Percentiles rank a stretch among this genome's conserved stretches.
phyloP scores from a whole-genome alignment of 1,140 invertebrate genomes.

The Camponotus pennsylvanicus region DNA sequence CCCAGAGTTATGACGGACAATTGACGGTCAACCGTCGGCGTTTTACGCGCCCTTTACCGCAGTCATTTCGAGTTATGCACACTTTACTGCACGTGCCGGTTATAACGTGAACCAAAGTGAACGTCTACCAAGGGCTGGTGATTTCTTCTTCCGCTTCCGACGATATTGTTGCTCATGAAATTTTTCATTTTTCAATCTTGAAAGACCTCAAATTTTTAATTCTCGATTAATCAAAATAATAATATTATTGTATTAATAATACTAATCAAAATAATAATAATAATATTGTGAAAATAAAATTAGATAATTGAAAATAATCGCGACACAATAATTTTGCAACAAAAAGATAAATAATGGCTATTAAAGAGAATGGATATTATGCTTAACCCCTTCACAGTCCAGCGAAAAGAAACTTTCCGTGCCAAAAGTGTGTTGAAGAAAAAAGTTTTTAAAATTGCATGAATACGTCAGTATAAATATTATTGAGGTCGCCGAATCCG shows the following conservation, averaged over 20 bases:
- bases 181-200: neutral
- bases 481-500: too few relatives aligned
- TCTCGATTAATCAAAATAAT: neutral
- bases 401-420: too few relatives aligned
- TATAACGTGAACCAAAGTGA: neutral
- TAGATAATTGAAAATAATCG: neutral
- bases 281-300: neutral
- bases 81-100: neutral
- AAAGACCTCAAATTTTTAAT: neutral
- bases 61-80: constrained; percentile 6
- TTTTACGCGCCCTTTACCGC: constrained; percentile 43
- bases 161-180: neutral
- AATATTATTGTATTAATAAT: neutral
- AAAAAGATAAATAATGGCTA: neutral
- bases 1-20: constrained; percentile 39
- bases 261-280: neutral
- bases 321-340: neutral
- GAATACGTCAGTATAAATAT: too few relatives aligned
- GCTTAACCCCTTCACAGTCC: too few relatives aligned
- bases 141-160: neutral
- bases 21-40: constrained; percentile 11
- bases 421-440: too few relatives aligned
- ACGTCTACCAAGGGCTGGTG: too few relatives aligned
- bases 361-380: neutral
- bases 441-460: too few relatives aligned